Evolutionary conservation across 2,113 vertebrate genomes (phyloP), one percentile per base, ranked within the genome.

Genomic region (Melanerpes aurifrons): DNA sequence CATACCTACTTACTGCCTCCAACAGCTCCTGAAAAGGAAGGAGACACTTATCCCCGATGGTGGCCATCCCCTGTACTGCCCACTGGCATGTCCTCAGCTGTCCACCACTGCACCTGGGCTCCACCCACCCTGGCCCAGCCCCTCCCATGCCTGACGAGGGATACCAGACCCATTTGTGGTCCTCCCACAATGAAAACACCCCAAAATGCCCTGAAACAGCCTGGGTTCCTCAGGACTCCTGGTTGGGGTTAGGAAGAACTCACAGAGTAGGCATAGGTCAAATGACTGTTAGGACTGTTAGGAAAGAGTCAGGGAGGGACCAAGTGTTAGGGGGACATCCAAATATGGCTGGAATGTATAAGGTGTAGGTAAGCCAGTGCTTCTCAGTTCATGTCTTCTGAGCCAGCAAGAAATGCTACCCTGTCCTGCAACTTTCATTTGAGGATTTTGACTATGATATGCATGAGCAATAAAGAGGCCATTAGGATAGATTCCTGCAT

Each of bases 291-390:
- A 70, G 26, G 50, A 73, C 29, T 45, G 1, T 58, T 47, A 70
- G 26, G 45, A 76, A 73, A 83, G 5, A 10, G 9, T 43, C 28
- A 66, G 15, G 19, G 6, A 73, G 18, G 11, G 17, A 43, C 7
- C 0, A 1, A 62, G 37, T 1, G 1, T 4, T 0, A 6, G 17
- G 7, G 15, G n/a, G 37, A 83, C 26, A 40, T 7, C 7, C 0
- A 0, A 47, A 5, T 0, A 0, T 32, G 13, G 3, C 32, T 5
- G 2, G 6, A 5, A 20, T 4, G 2, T 26, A 10, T 15, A 57
- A 90, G 16, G 25, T 14, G 5, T 15, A 3, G 1, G 10, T 71
- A 83, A 13, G 21, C 18, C 22, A 48, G 37, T 75, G 15, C 28
- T 78, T 90, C 72, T 70, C 73, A 45, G 31, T 86, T 92, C 81